A percentile compares a stretch with the other conserved stretches of the same genome.
Conservation (phyloP, 1,140 invertebrate species). For the Oscheius sp. region DNA sequence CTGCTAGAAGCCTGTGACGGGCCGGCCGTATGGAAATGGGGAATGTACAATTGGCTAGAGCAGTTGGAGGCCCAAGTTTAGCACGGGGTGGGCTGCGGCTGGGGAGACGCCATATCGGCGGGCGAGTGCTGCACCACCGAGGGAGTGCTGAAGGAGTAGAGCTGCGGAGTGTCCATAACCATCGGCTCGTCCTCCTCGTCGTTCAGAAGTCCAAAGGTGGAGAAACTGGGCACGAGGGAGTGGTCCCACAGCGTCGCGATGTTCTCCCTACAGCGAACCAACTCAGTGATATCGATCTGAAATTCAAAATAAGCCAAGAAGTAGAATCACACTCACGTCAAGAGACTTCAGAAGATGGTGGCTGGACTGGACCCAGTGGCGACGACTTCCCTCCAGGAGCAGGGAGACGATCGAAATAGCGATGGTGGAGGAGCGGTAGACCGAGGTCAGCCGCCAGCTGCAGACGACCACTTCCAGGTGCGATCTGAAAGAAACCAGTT, state of each 20-base stretch:
- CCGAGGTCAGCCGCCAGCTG: slow-evolving; percentile 8
- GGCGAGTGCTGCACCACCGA: slow-evolving; percentile 10
- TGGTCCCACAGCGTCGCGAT: slow-evolving; percentile 12
- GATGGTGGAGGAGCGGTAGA: slow-evolving; percentile 6
- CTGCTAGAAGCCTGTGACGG: too few relatives aligned
- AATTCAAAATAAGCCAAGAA: neutral
- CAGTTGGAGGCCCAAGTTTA: too few relatives aligned
- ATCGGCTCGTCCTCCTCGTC: slow-evolving; percentile 5
- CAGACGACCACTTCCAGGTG: slow-evolving; percentile 17
- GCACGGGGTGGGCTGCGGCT: slow-evolving; percentile 23
- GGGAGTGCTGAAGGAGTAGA: neutral
- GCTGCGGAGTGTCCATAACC: neutral
- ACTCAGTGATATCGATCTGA: slow-evolving; percentile 21
- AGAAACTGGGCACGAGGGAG: slow-evolving; percentile 11
- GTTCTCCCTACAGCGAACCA: slow-evolving; percentile 15
- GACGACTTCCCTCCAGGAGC: slow-evolving; percentile 16
- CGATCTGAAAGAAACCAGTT: slow-evolving; percentile 5
- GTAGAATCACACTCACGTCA: neutral
- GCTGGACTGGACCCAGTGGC: slow-evolving; percentile 11
- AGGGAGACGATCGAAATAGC: slow-evolving; percentile 17
- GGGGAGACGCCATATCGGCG: slow-evolving; percentile 13
- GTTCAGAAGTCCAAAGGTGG: slow-evolving; percentile 14
- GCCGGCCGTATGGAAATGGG: too few relatives aligned
- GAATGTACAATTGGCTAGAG: too few relatives aligned
- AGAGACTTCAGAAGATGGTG: slow-evolving; percentile 1